phyloP scores from a whole-genome alignment of 2,888 invertebrate genomes.

The Platycheirus rosarum region DNA sequence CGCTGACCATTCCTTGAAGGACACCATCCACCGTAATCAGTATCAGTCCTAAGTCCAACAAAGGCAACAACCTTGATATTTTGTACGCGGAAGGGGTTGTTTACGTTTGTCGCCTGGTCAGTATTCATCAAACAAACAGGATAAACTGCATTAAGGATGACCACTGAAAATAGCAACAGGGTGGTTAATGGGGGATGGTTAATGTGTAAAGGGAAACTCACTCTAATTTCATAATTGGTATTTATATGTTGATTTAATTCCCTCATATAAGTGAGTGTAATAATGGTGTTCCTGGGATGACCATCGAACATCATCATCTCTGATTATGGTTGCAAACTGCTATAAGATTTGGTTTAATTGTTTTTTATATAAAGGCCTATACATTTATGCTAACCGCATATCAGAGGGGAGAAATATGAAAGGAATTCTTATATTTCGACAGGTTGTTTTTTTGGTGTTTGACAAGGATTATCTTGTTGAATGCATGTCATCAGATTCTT shows the following conservation, averaged over 20 bases:
- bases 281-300: slow-evolving; percentile 42
- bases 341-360: too few species aligned
- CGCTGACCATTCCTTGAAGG: slow-evolving; percentile 17
- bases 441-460: too few species aligned
- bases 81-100: slow-evolving; percentile 36
- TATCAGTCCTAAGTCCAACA: not conserved
- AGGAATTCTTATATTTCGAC: too few species aligned
- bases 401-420: too few species aligned
- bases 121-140: slow-evolving; percentile 36
- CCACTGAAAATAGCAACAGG: slow-evolving; percentile 29
- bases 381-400: too few species aligned
- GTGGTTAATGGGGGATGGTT: not conserved
- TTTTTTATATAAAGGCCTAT: too few species aligned
- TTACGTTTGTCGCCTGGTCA: slow-evolving; percentile 35
- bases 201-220: slow-evolving; percentile 15
- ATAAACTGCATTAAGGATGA: slow-evolving; percentile 52
- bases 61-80: slow-evolving; percentile 1
- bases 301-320: slow-evolving; percentile 58
- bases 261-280: slow-evolving; percentile 45
- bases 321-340: slow-evolving; percentile 37
- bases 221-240: slow-evolving; percentile 69
- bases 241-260: slow-evolving; percentile 51
- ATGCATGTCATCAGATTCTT: too few species aligned
- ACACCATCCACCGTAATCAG: not conserved
- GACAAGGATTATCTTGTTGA: too few species aligned